Base-by-base conservation (phyloP, 1,140 invertebrate genomes). In the Drosophila pachea region DNA sequence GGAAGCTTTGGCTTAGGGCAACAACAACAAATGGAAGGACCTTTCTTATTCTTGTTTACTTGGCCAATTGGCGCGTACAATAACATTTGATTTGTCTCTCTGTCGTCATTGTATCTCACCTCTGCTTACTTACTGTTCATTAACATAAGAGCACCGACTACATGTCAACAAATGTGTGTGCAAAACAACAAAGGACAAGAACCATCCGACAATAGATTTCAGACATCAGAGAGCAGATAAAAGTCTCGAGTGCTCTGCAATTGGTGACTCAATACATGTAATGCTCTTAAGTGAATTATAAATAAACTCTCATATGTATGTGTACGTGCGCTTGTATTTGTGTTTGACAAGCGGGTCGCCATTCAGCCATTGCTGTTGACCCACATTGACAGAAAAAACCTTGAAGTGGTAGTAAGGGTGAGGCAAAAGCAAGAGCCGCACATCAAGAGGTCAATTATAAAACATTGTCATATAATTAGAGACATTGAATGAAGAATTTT, bases 1-100 rank as follows among this genome's bases (percentile, higher is more conserved):
- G 22, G 43, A 54, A 54, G 49, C 5, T 22, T 36, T 22, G 3
- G 22, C 33, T 14, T 8, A n/a, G 8, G 42, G 22, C 7, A 7
- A 50, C 56, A 45, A 56, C 36, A 65, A 58, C 53, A 56, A 67
- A 45, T 43, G 42, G 5, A 9, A 45, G 58, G 32, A 36, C 32
- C 2, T 64, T 59, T 53, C 12, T 42, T 53, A 33, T 66, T 66
- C 22, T 2, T 71, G 74, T 61, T 72, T 68, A 65, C 63, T 16
- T 29, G 54, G 35, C 42, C 68, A 62, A 83, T 82, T 78, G 78
- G 59, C 66, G 74, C 63, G 55, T 71, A 49, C 65, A 56, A 45
- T 52, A 60, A 56, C 77, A 83, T 84, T 75, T 63, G 79, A 78
- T 82, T 82, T 82, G 60, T 74, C 56, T 64, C 60, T 63, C 74